Conservation (phyloP, 2,888 invertebrate species). For the Adineta ricciae region DNA sequence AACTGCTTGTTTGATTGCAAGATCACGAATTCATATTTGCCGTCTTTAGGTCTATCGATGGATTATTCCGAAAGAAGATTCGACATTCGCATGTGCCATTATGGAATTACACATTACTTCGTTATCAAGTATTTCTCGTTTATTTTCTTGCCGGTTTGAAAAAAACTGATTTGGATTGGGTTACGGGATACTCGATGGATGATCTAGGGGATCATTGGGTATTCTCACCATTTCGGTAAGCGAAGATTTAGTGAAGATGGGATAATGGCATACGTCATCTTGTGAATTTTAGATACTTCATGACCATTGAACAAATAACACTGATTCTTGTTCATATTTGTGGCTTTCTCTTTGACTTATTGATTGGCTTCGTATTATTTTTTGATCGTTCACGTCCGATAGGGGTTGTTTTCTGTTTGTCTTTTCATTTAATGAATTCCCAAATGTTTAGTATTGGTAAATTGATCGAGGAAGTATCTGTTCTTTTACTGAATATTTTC, state of each 20-base stretch:
- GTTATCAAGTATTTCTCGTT: slow-evolving; percentile 65
- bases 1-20: not conserved
- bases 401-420: slow-evolving; percentile 66
- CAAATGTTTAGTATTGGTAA: slow-evolving; percentile 74
- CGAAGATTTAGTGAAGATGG: not conserved
- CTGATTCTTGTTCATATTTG: slow-evolving; percentile 74
- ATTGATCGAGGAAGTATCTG: not conserved
- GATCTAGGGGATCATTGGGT: slow-evolving; percentile 73
- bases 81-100: slow-evolving; percentile 60
- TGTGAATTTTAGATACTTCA: slow-evolving; percentile 56
- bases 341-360: slow-evolving; percentile 71
- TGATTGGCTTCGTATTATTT: slow-evolving; percentile 72
- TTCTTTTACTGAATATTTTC: not conserved
- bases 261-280: not conserved
- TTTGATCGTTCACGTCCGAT: slow-evolving; percentile 61
- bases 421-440: slow-evolving; percentile 82
- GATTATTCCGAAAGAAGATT: slow-evolving; percentile 52
- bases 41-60: slow-evolving; percentile 64
- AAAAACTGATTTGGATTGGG: slow-evolving; percentile 75
- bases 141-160: slow-evolving; percentile 83
- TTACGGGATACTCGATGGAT: slow-evolving; percentile 74
- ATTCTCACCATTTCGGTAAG: slow-evolving; percentile 71
- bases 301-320: slow-evolving; percentile 66
- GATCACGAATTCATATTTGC: too few relatives aligned
- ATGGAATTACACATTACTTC: slow-evolving; percentile 78